Evolutionary conservation across 2,113 vertebrate species (phyloP).

Genomic region (Trematocara unimaculatum): DNA sequence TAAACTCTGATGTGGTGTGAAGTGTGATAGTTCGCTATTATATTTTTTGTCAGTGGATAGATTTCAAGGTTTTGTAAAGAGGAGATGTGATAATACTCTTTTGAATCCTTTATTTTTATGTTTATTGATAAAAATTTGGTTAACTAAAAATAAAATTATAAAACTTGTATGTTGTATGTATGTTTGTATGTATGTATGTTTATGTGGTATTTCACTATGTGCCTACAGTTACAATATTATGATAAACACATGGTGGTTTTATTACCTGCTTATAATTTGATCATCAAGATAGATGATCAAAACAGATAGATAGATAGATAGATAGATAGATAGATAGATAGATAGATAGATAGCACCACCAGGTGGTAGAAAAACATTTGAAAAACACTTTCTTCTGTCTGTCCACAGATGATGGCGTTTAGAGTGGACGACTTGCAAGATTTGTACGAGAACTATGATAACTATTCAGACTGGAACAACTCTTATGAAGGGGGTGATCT

Average conservation of each 20-base stretch:
- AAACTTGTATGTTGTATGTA: neutral
- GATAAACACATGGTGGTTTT: too few relatives aligned
- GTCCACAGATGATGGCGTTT: neutral
- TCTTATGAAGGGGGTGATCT: neutral
- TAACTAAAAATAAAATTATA: neutral
- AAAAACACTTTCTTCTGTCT: neutral
- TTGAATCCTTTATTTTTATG: neutral
- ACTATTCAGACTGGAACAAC: neutral
- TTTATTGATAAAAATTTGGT: neutral
- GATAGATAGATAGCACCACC: neutral
- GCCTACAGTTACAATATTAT: too few relatives aligned
- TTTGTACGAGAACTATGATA: neutral
- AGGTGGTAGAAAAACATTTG: neutral
- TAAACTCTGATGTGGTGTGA: neutral
- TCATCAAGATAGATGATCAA: neutral
- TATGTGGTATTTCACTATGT: neutral
- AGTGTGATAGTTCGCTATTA: neutral
- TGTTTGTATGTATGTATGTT: neutral
- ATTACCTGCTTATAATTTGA: neutral
- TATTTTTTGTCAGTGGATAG: neutral
- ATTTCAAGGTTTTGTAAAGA: neutral
- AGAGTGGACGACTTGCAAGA: fast-evolving
- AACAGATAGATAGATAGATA: neutral
- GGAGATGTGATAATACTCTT: neutral
- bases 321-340: neutral